phyloP scores from a whole-genome alignment of 1,140 invertebrate genomes.

The Rhopalosiphum padi region DNA sequence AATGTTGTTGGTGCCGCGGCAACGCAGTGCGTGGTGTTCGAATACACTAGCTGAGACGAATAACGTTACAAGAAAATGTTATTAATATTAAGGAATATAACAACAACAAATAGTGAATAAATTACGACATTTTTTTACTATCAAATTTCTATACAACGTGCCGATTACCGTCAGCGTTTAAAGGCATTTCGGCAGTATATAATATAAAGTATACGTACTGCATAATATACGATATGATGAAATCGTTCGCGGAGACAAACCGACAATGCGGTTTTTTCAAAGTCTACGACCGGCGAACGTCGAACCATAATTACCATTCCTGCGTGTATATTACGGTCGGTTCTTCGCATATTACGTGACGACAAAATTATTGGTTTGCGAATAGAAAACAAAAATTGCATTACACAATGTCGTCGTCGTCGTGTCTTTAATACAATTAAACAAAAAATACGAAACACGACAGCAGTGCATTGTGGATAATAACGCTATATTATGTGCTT shows the following conservation, averaged over 20 bases:
- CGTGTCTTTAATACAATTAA: not conserved
- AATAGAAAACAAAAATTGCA: not conserved
- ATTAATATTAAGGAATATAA: not conserved
- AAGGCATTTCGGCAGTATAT: not conserved
- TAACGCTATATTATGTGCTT: not conserved
- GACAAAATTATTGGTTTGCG: conserved; percentile 30
- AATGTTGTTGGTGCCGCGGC: not conserved
- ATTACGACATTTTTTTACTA: not conserved
- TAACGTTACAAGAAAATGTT: not conserved
- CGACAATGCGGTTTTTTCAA: not conserved
- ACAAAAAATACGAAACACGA: not conserved
- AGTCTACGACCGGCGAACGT: not conserved
- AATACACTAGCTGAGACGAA: not conserved
- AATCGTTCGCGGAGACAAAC: not conserved
- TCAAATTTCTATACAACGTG: not conserved
- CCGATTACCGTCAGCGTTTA: not conserved
- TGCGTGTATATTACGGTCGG: not conserved
- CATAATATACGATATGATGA: not conserved
- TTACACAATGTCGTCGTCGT: not conserved
- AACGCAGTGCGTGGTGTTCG: not conserved
- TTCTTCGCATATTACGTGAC: not conserved
- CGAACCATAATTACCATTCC: not conserved
- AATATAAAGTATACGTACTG: not conserved
- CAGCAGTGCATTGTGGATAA: not conserved
- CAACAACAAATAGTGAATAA: not conserved